Conservation (phyloP, 1,140 invertebrate genomes). For the Apocrypta bakeri region DNA sequence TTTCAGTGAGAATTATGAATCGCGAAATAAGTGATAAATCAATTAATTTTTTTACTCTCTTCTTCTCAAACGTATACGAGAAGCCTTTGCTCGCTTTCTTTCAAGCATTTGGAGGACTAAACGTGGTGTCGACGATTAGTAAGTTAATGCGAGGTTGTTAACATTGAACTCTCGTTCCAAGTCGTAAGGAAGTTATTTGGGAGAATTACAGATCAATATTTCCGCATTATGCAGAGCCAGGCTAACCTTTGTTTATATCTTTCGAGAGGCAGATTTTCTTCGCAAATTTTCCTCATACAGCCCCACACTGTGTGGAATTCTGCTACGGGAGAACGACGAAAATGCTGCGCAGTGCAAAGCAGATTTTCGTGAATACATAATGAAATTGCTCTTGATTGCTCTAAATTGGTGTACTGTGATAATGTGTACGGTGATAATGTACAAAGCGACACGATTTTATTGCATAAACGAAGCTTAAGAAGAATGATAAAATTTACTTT, state of each 20-base stretch:
- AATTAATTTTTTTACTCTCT: too few relatives aligned
- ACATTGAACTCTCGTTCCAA: neutral
- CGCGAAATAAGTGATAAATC: neutral
- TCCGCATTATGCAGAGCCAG: neutral
- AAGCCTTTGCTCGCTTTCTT: neutral
- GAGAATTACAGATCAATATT: neutral
- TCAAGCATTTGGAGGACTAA: neutral
- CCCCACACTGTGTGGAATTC: neutral
- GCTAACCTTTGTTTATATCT: neutral
- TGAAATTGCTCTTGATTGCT: neutral
- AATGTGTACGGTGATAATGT: neutral
- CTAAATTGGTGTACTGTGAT: neutral
- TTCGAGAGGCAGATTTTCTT: neutral
- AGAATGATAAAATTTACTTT: too few relatives aligned
- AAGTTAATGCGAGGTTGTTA: conserved; percentile 5
- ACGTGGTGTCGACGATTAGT: neutral
- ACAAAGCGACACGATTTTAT: neutral
- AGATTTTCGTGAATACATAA: neutral
- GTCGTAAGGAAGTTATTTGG: conserved; percentile 40
- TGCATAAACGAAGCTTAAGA: neutral
- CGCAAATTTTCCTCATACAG: neutral
- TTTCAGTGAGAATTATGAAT: conserved; percentile 5
- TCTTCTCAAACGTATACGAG: neutral
- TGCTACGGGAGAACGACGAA: neutral
- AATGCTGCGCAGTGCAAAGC: neutral